phyloP scores from a whole-genome alignment of 2,797 vertebrate species.

The Brachymystax lenok region DNA sequence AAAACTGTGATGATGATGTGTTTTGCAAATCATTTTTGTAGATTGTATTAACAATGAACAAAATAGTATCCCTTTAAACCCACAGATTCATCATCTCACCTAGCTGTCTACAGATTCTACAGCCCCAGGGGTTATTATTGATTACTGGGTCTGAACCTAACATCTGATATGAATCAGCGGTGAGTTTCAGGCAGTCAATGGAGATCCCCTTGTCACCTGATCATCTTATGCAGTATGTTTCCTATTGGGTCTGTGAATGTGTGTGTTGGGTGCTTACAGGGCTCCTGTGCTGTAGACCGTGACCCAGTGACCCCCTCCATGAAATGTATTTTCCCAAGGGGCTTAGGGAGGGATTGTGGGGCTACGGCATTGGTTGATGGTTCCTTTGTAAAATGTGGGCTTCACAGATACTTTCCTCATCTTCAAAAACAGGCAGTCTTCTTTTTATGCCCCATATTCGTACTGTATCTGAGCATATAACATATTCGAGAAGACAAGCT shows the following conservation, averaged over 20 bases:
- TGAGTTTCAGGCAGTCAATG: constrained; percentile 1
- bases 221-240: background rate
- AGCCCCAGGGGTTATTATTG: background rate
- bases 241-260: background rate
- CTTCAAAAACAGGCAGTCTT: constrained; percentile 26
- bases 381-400: background rate
- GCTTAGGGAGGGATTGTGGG: background rate
- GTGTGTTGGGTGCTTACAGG: background rate
- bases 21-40: background rate
- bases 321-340: background rate
- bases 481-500: constrained; percentile 56
- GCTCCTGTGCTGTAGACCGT: background rate
- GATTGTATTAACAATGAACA: background rate
- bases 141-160: background rate
- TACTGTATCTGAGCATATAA: constrained; percentile 30
- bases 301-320: background rate
- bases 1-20: background rate
- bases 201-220: background rate
- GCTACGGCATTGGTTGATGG: background rate
- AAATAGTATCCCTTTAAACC: background rate
- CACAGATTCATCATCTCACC: background rate
- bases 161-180: background rate
- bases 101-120: background rate
- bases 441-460: constrained; percentile 29
- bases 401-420: background rate